These are phyloP conservation scores for Raja brachyura DNA, from an alignment of 2,113 vertebrate species.

Conservation along the genomic window DNA sequence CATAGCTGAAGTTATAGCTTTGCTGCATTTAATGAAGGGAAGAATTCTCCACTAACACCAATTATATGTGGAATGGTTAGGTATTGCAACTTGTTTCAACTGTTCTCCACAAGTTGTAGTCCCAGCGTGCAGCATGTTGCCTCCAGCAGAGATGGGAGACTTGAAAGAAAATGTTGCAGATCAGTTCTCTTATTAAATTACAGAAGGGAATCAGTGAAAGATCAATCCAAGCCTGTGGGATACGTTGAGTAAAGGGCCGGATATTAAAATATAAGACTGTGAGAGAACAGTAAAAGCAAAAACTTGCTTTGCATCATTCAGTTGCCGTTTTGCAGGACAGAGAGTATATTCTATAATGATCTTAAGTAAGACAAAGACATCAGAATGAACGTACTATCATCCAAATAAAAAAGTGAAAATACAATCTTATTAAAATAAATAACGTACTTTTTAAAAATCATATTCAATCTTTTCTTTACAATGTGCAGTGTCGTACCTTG, in stretches of 20 bases:
- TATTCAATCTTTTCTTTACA: not conserved
- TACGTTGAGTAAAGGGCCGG: not conserved
- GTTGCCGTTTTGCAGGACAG: not conserved
- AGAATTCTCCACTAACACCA: not conserved
- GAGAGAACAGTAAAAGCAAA: not conserved
- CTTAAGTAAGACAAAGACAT: not conserved
- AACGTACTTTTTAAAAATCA: no score
- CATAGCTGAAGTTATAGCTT: not conserved
- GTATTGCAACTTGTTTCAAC: not conserved
- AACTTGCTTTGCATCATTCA: not conserved
- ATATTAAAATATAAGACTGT: not conserved
- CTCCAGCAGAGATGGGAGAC: not conserved
- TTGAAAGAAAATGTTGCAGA: no score
- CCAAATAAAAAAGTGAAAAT: not conserved
- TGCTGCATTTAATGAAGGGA: not conserved
- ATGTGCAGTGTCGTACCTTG: constrained; percentile 66
- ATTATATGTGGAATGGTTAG: not conserved
- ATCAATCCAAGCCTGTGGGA: not conserved
- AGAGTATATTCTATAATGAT: not conserved
- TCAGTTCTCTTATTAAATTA: not conserved
- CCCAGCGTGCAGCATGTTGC: not conserved
- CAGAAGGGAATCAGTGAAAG: not conserved
- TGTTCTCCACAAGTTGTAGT: not conserved
- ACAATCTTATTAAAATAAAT: not conserved
- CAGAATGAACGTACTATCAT: not conserved